Base-by-base conservation (phyloP, 2,113 vertebrate species). In the Tachysurus vachellii region DNA sequence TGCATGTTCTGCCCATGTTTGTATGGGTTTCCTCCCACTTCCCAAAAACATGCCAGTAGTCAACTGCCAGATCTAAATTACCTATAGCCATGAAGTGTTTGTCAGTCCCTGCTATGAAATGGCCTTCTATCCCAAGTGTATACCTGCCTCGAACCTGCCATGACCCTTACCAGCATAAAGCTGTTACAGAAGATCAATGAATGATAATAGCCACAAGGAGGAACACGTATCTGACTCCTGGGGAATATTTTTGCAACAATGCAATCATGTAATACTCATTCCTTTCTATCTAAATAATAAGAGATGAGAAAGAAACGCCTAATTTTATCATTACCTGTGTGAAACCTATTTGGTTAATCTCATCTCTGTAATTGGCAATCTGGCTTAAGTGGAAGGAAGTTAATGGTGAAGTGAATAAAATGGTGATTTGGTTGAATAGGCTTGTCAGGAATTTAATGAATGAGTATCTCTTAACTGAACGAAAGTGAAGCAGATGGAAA, bases 391-490 rank as follows among this genome's bases (percentile, higher is more conserved):
- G 44, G 83, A 87, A 81, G 31, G 54, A 85, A 77, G 64, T 71
- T 80, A 85, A 85, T 83, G 70, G 57, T 23, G 47, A 87, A 85
- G 80, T 89, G 73, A 90, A 83, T 86, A 80, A 87, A 89, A 85
- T 80, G 61, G 54, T 79, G 82, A 84, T 86, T 84, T 62, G 79
- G 82, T 50, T 77, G 44, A 86, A 87, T 68, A 84, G 86, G 71
- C 71, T 87, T 87, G 71, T 87, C 86, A 77, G 81, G 31, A 62
- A 87, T 77, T 83, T 87, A 87, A 85, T 75, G 44, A 84, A 79
- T 14, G 17, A 68, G 79, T 76, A 73, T 89, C 57, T 87, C 80
- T 75, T 87, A 64, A 87, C 59, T 28, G 86, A 85, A 83, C 8
- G n/a, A 62, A 87, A 66, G 53, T 54, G 73, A 84, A 44, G 56